phyloP scores from a whole-genome alignment of 2,113 vertebrate species.

The rabbit (Oryctolagus cuniculus) region mOryCun1.1 NC_091453.1:93812001-93812500 shows the following conservation, averaged over 20 bases:
- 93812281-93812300: neutral
- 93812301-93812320: neutral
- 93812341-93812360: neutral
- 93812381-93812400: neutral
- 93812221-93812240: neutral
- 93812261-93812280: neutral
- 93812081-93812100: neutral
- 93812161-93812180: conserved; percentile 35
- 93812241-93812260: neutral
- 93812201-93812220: neutral
- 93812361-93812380: neutral
- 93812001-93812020: neutral
- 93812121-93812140: neutral
- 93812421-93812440: neutral
- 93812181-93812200: neutral
- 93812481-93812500: conserved; percentile 4
- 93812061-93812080: neutral
- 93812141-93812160: neutral
- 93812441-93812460: neutral
- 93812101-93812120: neutral
- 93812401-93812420: neutral
- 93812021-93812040: neutral
- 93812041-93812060: neutral
- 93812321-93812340: neutral
- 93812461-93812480: conserved; percentile 21